Evolutionary conservation across 2,888 invertebrate species (phyloP), one percentile per base, ranked within the genome.

Genomic region (Drosophila rellima): DNA sequence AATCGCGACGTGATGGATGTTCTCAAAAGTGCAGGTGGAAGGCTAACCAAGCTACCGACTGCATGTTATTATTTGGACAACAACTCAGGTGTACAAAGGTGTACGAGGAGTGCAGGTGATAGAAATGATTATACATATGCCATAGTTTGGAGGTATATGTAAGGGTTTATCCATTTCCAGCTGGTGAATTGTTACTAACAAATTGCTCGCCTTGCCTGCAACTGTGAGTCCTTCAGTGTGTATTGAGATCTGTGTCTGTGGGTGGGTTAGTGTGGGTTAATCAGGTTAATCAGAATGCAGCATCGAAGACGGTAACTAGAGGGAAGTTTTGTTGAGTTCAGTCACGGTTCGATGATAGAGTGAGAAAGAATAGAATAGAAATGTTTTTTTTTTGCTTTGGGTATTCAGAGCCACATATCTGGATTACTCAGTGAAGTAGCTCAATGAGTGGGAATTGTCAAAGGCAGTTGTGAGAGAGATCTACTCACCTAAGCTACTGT

Each of bases 401-500:
- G 64, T 67, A 52, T 68, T 77, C 70, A 78, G 59, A 79, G 78
- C 64, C 74, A 81, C 71, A 79, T 64, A 55, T 70, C 65, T 82
- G 76, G 57, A 78, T 71, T 74, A 81, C 77, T 80, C 63, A 72
- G 64, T 70, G 78, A 68, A 52, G 60, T 67, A 64, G 44, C 52
- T 15, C 62, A 81, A 60, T 78, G 50, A 48, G 61, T 45, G 37
- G 56, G 0, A 17, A 11, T 48, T 61, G 31, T 23, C 45, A 26
- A 17, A 35, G 3, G 35, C 4, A 39, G n/a, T 18, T 39, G n/a
- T 6, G 1, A 0, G 13, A 13, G 2, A 13, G 39, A 35, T 50
- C 8, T 66, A 88, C 87, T 85, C 84, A 93, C 93, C 93, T 82
- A 93, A 82, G 76, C 92, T 93, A 72, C 92, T 93, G 78, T 93